phyloP scores from a whole-genome alignment of 2,113 vertebrate species.

The Aptenodytes forsteri region DNA sequence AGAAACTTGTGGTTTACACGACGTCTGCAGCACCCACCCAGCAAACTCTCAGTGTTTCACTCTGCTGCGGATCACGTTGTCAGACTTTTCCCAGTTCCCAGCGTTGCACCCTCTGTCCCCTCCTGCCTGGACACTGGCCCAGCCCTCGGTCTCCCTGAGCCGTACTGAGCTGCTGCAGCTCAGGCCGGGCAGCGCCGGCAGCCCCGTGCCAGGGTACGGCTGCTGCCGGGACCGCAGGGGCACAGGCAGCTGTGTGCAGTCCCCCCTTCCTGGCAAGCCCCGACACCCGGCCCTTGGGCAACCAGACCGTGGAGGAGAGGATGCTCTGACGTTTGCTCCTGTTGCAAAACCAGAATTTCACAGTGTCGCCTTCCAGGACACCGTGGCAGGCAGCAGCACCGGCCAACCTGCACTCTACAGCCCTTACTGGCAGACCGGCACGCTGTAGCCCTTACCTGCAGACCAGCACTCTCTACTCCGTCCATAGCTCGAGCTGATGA shows the following conservation, averaged over 20 bases:
- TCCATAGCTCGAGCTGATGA: no score
- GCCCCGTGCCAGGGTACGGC: background rate
- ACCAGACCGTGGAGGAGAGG: rapidly evolving
- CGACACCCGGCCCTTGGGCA: background rate
- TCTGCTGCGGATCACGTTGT: background rate
- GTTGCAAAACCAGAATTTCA: background rate
- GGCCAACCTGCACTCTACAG: background rate
- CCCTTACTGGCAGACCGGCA: no score
- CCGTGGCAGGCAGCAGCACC: background rate
- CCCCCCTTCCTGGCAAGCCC: no score
- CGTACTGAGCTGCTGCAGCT: background rate
- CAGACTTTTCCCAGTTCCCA: background rate
- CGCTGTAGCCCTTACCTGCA: no score
- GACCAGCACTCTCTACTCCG: rapidly evolving
- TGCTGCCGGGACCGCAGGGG: background rate
- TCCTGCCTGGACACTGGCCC: background rate
- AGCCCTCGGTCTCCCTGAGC: background rate
- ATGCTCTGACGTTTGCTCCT: background rate
- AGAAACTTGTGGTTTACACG: background rate
- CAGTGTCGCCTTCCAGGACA: background rate
- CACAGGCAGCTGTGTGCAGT: rapidly evolving
- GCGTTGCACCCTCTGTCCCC: no score
- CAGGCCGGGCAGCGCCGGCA: background rate
- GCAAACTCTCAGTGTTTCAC: background rate
- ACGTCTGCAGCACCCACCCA: background rate